Base-by-base conservation (phyloP, 2,888 invertebrate genomes). In the Drosophila paramelanica region DNA sequence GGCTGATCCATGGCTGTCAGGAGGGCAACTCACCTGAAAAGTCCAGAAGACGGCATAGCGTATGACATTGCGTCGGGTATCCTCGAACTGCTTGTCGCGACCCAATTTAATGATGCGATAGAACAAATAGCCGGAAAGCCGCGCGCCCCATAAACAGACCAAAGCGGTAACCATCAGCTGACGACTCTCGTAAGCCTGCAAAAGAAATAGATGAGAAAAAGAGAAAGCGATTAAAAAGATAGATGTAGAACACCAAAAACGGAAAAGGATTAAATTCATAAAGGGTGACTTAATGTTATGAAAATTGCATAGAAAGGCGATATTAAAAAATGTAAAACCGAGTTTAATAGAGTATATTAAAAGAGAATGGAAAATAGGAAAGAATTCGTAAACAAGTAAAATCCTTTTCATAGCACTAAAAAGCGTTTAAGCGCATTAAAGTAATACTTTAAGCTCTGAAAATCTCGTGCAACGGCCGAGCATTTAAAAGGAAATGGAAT, bases 11-110 rank as follows among this genome's bases (percentile, higher is more conserved):
- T 38, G 43, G 3, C 52, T 42, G 41, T 20, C 52, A 20, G n/a
- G 41, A 7, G 41, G 31, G 3, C 10, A 33, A 65, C 79, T 91
- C 93, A 96, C 96, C 94, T 96, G 96, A 92, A 98, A 98, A 0
- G 97, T 97, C 95, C 98, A 98, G 91, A 98, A 98, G 5, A 97
- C 96, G n/a, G 97, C 97, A 91, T 97, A 98, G 81, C 97, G 94
- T 56, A 97, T 95, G 17, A 96, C 95, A 90, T 97, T 98, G 81
- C 97, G 96, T 77, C 96, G 95, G 62, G 96, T 95, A 91, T 98
- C 98, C 90, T 97, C 97, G 90, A 98, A 98, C 89, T 97, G 95
- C 80, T 97, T 97, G 91, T 98, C 98, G 85, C 97, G 94, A 17
- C 98, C 98, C 78, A 98, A 96, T 93, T 97, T 97, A 70, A 98